Base-by-base conservation (phyloP, 2,797 vertebrate species). In the Pseudotriccus pelzelni region DNA sequence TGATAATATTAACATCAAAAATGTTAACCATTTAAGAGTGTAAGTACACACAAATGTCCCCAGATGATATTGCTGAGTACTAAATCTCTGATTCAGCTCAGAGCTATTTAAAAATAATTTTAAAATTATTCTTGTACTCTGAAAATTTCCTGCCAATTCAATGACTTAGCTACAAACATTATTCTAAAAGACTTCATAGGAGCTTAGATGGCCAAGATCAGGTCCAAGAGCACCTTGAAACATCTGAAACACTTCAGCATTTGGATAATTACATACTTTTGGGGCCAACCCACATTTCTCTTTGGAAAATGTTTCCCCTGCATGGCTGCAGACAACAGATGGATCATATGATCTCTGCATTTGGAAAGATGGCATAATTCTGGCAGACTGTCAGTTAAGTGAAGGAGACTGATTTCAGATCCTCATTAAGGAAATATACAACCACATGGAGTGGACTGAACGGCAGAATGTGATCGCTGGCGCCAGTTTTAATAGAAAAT, bases 281-380 rank as follows among this genome's bases (percentile, higher is more conserved):
- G 83, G 39, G 94, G 95, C 92, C 87, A 96, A 93, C 73, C 87
- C 92, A 86, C 95, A 91, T 92, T 96, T 96, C 87, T 93, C 93
- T 88, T 93, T 82, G 94, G 91, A 94, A 91, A 95, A 77, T 43
- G 0, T 94, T 95, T 94, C 89, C 76, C 63, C 41, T 91, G 41
- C 67, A 58, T 84, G 60, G 70, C 80, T 96, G 79, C 85, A 94
- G 96, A 96, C 94, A 97, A 94, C 96, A 96, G 95, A 96, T 95
- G 96, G 95, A 94, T 97, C 92, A 59, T 95, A 96, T 94, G 94
- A 96, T 95, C 91, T 91, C 59, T 96, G 85, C 59, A 47, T 96
- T 96, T 82, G 70, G 67, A 94, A 94, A 95, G 95, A 96, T 97
- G 96, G 95, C 94, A 94, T 95, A 97, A 96, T 90, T 95, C 89